Evolutionary conservation across 2,888 invertebrate genomes (phyloP).

Genomic region (Aphidoletes aphidimyza): DNA sequence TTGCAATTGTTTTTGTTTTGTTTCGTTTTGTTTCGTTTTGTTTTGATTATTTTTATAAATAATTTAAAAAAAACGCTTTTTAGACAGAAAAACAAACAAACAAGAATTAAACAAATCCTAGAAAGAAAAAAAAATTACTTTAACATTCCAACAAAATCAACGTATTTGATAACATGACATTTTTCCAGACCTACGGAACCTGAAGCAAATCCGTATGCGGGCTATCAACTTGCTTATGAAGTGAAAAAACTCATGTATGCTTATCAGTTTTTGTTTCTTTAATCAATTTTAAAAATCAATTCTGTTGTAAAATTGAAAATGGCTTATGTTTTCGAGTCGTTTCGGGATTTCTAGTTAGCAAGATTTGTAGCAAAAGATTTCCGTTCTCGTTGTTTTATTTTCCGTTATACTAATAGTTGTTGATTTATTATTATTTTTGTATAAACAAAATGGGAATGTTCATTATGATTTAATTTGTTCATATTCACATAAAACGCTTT

Average conservation of each 20-base stretch:
- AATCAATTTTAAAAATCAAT: slow-evolving; percentile 60
- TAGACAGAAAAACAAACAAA: slow-evolving; percentile 20
- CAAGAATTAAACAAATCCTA: background rate
- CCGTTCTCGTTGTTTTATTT: background rate
- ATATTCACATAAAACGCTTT: slow-evolving; percentile 12
- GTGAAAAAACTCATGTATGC: slow-evolving; percentile 99
- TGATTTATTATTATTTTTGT: no score
- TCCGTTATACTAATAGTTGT: background rate
- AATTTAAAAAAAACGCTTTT: slow-evolving; percentile 56
- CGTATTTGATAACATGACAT: slow-evolving; percentile 60
- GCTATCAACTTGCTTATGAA: slow-evolving; percentile 99
- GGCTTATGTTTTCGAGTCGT: slow-evolving; percentile 48
- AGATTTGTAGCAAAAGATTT: background rate
- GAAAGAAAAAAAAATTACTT: slow-evolving; percentile 11
- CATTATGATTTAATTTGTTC: background rate
- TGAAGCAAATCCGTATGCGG: slow-evolving; percentile 94
- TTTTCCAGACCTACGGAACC: slow-evolving; percentile 88
- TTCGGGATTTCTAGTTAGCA: no score
- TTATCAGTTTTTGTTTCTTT: no score
- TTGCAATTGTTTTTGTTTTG: slow-evolving; percentile 9
- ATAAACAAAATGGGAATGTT: background rate
- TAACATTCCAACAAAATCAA: slow-evolving; percentile 56
- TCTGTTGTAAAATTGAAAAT: slow-evolving; percentile 34
- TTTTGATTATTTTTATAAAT: slow-evolving; percentile 28
- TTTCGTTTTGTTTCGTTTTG: no score